Percentiles rank a stretch among this genome's conserved stretches.
These are phyloP conservation scores for Oncorhynchus keta DNA, from an alignment of 2,113 vertebrate genomes.

Conservation along the genomic window DNA sequence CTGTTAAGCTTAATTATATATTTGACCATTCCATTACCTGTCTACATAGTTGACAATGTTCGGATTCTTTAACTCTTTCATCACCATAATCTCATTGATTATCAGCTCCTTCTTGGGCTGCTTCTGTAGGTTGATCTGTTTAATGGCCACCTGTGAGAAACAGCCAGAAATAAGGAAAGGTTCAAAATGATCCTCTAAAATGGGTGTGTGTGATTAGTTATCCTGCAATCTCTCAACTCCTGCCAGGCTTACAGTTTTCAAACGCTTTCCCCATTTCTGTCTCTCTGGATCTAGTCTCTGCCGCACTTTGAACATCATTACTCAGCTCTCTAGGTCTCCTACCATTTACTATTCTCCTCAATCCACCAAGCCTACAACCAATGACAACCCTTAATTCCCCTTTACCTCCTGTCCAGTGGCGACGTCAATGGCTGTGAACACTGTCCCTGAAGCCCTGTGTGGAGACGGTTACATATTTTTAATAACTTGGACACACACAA, in stretches of 20 bases:
- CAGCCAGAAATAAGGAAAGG: background rate
- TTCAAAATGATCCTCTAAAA: background rate
- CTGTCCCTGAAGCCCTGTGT: slow-evolving; percentile 93
- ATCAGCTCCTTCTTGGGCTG: slow-evolving; percentile 99
- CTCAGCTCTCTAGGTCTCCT: background rate
- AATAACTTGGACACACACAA: background rate
- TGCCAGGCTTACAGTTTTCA: no score
- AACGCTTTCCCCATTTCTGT: no score
- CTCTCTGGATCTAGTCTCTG: no score
- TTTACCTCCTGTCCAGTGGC: slow-evolving; percentile 95
- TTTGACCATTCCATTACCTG: slow-evolving; percentile 76
- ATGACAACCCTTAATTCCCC: background rate
- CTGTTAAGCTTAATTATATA: no score
- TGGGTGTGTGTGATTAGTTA: no score
- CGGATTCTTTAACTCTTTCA: slow-evolving; percentile 98
- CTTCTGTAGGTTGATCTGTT: slow-evolving; percentile 98
- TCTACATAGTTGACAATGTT: slow-evolving; percentile 99
- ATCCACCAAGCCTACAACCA: background rate
- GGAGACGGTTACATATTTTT: background rate
- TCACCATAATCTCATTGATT: slow-evolving; percentile 98
- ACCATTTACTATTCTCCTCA: background rate
- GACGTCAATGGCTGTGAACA: slow-evolving; percentile 97
- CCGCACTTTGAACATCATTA: no score
- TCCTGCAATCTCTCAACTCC: no score
- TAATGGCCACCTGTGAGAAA: slow-evolving; percentile 88